Evolutionary conservation across 2,113 vertebrate species (phyloP).

Genomic region (Opisthocomus hoazin): DNA sequence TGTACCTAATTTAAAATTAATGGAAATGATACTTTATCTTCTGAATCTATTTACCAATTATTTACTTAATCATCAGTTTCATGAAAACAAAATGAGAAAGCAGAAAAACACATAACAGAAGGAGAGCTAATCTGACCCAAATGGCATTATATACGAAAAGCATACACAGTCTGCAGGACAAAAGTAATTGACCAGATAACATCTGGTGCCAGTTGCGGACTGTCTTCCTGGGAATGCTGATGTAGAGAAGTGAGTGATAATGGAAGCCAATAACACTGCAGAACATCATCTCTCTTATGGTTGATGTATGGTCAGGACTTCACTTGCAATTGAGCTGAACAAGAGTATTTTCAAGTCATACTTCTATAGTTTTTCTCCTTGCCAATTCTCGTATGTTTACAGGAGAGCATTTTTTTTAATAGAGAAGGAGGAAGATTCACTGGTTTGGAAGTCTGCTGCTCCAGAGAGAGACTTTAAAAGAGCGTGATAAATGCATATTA

Average conservation of each 20-base stretch:
- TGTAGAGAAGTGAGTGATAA: not conserved
- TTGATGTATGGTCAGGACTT: not conserved
- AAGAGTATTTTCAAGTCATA: not conserved
- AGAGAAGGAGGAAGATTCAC: not conserved
- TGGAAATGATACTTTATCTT: not conserved
- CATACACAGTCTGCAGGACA: not conserved
- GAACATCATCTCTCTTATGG: not conserved
- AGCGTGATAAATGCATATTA: not conserved
- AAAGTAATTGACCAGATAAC: slow-evolving; percentile 17
- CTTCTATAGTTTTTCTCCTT: not conserved
- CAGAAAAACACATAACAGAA: not conserved
- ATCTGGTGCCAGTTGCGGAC: not conserved
- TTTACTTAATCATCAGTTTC: not conserved
- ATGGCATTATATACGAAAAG: not conserved
- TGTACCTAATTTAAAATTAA: not conserved
- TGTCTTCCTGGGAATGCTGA: not conserved
- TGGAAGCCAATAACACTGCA: not conserved
- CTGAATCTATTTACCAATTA: not conserved
- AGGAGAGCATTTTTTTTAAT: not conserved
- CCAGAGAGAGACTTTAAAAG: not conserved
- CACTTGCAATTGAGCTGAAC: not conserved
- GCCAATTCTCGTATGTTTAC: not conserved
- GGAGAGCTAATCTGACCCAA: not conserved
- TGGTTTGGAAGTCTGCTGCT: not conserved
- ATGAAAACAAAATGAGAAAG: not conserved